Evolutionary conservation across 1,140 invertebrate species (phyloP), one percentile per base, ranked within the genome.

Genomic region (Nomia melanderi): DNA sequence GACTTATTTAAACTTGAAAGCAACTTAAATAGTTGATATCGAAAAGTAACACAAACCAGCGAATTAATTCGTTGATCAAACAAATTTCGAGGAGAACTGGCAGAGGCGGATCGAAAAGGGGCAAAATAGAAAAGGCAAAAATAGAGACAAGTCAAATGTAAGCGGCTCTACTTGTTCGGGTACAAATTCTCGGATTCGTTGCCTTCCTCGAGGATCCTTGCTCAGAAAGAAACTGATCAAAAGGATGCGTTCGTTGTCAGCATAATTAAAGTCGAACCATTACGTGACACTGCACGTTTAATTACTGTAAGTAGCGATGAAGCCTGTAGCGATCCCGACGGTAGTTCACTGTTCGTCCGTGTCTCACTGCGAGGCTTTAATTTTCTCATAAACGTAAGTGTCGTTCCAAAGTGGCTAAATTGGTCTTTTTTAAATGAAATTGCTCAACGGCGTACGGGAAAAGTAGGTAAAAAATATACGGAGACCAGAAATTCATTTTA

Each of bases 1-100:
- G 67, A 39, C 56, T 78, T 69, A 69, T 82, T 78, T 82, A 73
- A 82, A 82, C 72, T 77, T 33, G 23, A 67, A 63, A 53, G 44
- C 44, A 78, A 23, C 33, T 73, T 25, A 41, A 57, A 54, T 9
- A 31, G 23, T 27, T 31, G 39, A 75, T 53, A 82, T 78, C 74
- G 56, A 29, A 53, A 67, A 62, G 60, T 67, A 67, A 81, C 70
- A 69, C 67, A 69, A 82, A 73, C 73, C 50, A 62, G 36, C 36
- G 39, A 29, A 39, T 78, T 50, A 56, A 63, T 76, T 59, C 66
- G 65, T 69, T 64, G 74, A 82, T 82, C 74, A 78, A 78, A 82
- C 66, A 73, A 78, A 33, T 54, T 20, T 47, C 67, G 56, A 23
- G 63, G 67, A 33, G 50, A 76, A 47, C 29, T 54, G 60, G 63